phyloP scores from a whole-genome alignment of 1,140 invertebrate genomes.

The Argopecten irradians region DNA sequence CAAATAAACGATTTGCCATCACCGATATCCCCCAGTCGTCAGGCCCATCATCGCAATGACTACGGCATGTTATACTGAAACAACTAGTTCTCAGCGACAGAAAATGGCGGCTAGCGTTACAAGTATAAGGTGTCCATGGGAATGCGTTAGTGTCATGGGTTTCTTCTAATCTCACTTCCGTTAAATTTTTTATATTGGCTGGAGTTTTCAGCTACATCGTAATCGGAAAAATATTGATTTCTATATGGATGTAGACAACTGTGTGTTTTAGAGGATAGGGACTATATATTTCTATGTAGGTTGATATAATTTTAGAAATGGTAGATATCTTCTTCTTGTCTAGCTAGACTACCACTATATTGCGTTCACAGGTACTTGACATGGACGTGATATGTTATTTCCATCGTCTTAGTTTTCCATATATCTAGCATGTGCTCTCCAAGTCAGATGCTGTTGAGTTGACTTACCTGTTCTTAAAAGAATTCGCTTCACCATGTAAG shows the following conservation, averaged over 20 bases:
- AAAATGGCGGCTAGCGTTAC: not conserved
- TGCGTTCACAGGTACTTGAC: not conserved
- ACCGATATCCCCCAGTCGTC: not conserved
- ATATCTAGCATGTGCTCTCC: not conserved
- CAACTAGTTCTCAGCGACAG: not conserved
- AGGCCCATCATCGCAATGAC: not conserved
- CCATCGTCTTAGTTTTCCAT: not conserved
- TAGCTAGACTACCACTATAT: not conserved
- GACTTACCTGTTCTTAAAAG: no score
- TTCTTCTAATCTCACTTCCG: not conserved
- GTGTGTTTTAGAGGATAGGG: not conserved
- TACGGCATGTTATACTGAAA: not conserved
- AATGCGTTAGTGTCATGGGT: not conserved
- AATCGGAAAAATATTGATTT: not conserved
- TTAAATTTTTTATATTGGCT: not conserved
- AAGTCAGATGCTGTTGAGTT: not conserved
- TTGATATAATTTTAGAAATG: not conserved
- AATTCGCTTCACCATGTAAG: no score
- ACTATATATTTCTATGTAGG: not conserved
- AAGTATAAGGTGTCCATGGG: not conserved
- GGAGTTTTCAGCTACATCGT: not conserved
- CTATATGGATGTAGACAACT: not conserved
- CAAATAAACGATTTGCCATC: slow-evolving; percentile 17
- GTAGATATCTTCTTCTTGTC: not conserved
- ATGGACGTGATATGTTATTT: no score